Conservation (phyloP, 2,113 vertebrate species). For the Corynorhinus townsendii region DNA sequence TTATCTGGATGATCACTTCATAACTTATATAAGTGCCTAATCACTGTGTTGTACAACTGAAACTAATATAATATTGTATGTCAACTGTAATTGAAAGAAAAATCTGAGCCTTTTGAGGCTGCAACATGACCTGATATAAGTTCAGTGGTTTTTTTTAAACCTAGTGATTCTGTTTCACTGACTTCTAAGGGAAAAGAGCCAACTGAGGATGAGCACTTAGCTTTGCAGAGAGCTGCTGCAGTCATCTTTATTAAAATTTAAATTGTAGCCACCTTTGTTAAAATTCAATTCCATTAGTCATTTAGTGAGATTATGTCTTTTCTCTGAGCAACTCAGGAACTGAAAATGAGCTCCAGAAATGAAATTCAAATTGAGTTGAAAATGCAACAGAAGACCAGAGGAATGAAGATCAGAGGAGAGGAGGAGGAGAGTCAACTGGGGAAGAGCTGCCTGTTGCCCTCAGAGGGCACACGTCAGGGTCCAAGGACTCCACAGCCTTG, state of each 20-base stretch:
- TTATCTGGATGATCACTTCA: not conserved
- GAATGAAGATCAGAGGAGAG: not conserved
- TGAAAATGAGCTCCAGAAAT: slow-evolving; percentile 2
- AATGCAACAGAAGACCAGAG: not conserved
- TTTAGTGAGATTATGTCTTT: not conserved
- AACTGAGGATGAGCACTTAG: not conserved
- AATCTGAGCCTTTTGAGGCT: not conserved
- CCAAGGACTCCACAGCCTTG: not conserved
- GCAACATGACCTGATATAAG: not conserved
- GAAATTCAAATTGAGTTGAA: not conserved
- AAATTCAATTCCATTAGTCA: not conserved
- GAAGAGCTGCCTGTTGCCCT: not conserved
- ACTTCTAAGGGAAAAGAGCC: not conserved
- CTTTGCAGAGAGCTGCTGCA: not conserved
- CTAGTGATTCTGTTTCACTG: not conserved
- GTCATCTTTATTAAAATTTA: slow-evolving; percentile 17
- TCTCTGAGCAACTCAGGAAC: not conserved
- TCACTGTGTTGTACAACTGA: too few species aligned
- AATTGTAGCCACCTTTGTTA: not conserved
- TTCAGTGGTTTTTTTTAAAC: not conserved
- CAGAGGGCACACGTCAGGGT: too few species aligned
- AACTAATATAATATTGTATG: too few species aligned
- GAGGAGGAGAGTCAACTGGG: not conserved
- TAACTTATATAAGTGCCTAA: not conserved
- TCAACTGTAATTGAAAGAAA: not conserved